Evolutionary conservation across 2,113 vertebrate genomes (phyloP), one percentile per base, ranked within the genome.

Genomic region (Cinclus cinclus): DNA sequence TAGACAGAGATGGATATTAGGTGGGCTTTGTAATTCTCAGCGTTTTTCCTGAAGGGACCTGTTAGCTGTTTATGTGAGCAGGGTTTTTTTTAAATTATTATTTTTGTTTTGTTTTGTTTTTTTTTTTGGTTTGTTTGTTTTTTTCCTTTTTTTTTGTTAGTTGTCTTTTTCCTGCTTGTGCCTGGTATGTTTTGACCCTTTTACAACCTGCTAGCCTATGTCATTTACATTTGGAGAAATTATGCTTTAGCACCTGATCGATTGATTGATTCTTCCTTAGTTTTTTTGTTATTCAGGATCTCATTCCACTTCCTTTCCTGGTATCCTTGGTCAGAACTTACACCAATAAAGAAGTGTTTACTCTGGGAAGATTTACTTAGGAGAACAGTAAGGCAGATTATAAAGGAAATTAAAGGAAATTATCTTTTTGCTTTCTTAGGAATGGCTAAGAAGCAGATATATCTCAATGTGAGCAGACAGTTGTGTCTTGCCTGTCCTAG

Each of bases 11-110:
- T 35, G 28, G 18, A 6, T n/a, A 44, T 23, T 28, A 6, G 7
- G 13, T 74, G n/a, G 2, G 2, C 2, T 5, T n/a, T 31, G 2
- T 27, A 24, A 2, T 63, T 70, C 13, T 65, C 6, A 27, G 0
- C 60, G 9, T 41, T 87, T 59, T 89, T 86, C 41, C 28, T 67
- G 39, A 68, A 76, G 15, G 33, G 44, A n/a, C 2, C 7, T 35
- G 0, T 28, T 60, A 18, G 0, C 24, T 68, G 6, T 67, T 76
- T 33, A 2, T 42, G 7, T 65, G 20, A 81, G 22, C 24, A 42
- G 23, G 3, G 35, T 37, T 37, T 37, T 37, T 37, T 37, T n/a
- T n/a, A n/a, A n/a, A n/a, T n/a, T n/a, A n/a, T n/a, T n/a, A n/a
- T 24, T 63, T 80, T 82, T 49, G 46, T 42, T 50, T 25, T 49